These are phyloP conservation scores for Thera britannica DNA, from an alignment of 2,888 invertebrate genomes.

Conservation along the genomic window DNA sequence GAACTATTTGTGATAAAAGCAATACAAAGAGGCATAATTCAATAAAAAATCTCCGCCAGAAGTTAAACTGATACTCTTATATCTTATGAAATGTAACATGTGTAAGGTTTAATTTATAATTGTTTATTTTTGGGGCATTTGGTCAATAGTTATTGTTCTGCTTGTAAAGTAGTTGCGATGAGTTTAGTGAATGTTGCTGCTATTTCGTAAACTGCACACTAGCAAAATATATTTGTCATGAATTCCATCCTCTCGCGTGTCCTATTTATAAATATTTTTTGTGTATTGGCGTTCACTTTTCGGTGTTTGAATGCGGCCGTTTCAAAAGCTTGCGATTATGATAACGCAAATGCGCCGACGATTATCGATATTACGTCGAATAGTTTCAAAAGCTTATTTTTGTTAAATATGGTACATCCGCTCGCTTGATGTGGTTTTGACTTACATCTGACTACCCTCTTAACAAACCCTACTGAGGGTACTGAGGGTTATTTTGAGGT, in stretches of 20 bases:
- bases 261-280: constrained; percentile 5
- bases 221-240: constrained; percentile 52
- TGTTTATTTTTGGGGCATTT: constrained; percentile 54
- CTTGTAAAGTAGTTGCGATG: constrained; percentile 56
- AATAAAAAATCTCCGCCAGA: constrained; percentile 4
- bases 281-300: not conserved
- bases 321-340: not conserved
- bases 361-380: not conserved
- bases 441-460: no score
- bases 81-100: constrained; percentile 4
- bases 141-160: constrained; percentile 55
- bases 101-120: constrained; percentile 10
- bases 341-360: not conserved
- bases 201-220: constrained; percentile 54
- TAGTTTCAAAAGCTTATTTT: not conserved
- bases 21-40: constrained; percentile 19
- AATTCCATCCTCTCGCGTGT: constrained; percentile 41
- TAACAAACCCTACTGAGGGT: no score
- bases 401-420: no score
- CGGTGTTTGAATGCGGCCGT: not conserved
- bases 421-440: no score
- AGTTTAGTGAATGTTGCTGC: constrained; percentile 64
- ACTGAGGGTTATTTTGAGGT: no score
- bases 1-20: constrained; percentile 19
- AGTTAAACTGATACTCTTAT: constrained; percentile 5